Evolutionary conservation across 2,888 invertebrate species (phyloP), one percentile per base, ranked within the genome.

Genomic region (Arge pagana): DNA sequence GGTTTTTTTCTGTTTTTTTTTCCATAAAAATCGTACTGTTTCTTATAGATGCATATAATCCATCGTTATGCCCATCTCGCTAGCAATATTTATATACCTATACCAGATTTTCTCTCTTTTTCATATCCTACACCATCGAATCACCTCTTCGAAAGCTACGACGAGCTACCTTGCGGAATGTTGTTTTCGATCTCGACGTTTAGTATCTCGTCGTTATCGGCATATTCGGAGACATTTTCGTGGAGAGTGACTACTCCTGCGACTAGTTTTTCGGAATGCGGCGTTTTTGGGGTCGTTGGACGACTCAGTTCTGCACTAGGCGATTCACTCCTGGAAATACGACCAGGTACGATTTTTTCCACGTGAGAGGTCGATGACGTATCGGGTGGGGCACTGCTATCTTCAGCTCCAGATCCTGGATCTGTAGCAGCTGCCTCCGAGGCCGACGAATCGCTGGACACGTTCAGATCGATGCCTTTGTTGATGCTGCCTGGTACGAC

Each of bases 251-350:
- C 60, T 13, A 57, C 60, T 6, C 57, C 61, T 3, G 60, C 56
- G 16, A 64, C 55, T 10, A 62, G 31, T 54, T 64, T 61, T 8
- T 64, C 60, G 4, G 58, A 55, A 21, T 56, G 53, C 24, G 60
- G 56, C 13, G 55, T 63, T 36, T 62, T 65, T 15, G 63, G 62
- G 1, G 56, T 60, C 16, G 30, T 31, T 1, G 62, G 61, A 28
- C 50, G 5, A n/a, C 13, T 21, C 1, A 19, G 2, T 18, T 49
- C 41, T 7, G 23, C 28, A 15, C 15, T 36, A 10, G 49, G 50
- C 7, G 55, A 28, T 33, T 53, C 42, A 8, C 37, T 49, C 4
- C 48, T 42, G 0, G 58, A 54, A 4, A 57, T 31, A 21, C 37
- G 50, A 26, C 45, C 58, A 5, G 57, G 52, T 5, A 50, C 31